A percentile compares a stretch with the other conserved stretches of the same genome.
Evolutionary conservation across 1,140 invertebrate genomes (phyloP).

Genomic region (Drosophila parvula): DNA sequence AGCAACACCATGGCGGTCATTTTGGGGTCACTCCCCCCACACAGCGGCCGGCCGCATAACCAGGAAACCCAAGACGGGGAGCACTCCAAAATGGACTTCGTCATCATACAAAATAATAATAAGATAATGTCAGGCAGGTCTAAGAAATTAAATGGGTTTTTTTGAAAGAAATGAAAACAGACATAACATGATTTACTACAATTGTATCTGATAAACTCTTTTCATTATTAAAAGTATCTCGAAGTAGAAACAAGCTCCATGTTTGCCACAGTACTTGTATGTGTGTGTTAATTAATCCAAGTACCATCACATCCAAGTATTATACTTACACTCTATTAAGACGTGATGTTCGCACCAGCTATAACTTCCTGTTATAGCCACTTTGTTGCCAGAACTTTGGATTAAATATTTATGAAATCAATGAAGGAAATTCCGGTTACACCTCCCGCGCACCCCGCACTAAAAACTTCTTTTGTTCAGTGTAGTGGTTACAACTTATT

Average conservation of each 20-base stretch:
- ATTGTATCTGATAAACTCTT: too few relatives aligned
- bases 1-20: conserved; percentile 64
- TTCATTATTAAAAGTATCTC: too few relatives aligned
- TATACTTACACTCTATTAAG: not conserved
- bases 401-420: not conserved
- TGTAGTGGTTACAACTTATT: conserved; percentile 37
- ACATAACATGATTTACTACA: too few relatives aligned
- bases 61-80: not conserved
- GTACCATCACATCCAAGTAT: not conserved
- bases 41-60: not conserved
- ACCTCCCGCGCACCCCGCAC: too few relatives aligned
- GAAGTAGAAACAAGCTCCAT: not conserved
- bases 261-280: too few relatives aligned
- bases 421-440: not conserved
- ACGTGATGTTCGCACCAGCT: not conserved
- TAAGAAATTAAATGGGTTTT: not conserved
- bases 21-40: conserved; percentile 58
- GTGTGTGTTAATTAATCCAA: not conserved
- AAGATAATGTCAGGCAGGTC: not conserved
- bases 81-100: not conserved
- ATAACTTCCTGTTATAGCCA: not conserved
- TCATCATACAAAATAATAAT: not conserved
- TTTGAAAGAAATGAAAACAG: not conserved
- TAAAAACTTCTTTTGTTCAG: conserved; percentile 8
- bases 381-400: not conserved